These are phyloP conservation scores for Psilopogon haemacephalus DNA, from an alignment of 2,113 vertebrate genomes.

Conservation along the genomic window DNA sequence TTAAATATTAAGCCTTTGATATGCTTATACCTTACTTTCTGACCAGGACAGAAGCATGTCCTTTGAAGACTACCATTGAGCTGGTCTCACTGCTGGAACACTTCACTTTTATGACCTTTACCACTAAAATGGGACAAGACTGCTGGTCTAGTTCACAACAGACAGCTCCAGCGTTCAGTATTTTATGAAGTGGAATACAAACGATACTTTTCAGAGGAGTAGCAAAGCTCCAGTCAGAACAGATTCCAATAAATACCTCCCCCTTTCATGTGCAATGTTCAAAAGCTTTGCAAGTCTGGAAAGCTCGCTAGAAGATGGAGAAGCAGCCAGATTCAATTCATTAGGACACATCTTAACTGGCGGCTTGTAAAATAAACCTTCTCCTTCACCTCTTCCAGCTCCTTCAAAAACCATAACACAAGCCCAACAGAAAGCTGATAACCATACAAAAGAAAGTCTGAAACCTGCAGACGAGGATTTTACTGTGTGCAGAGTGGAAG, in stretches of 20 bases:
- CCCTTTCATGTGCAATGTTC: constrained; percentile 80
- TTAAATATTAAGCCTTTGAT: constrained; percentile 76
- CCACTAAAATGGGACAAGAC: constrained; percentile 76
- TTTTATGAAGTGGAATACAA: constrained; percentile 79
- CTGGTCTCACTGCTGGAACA: constrained; percentile 82
- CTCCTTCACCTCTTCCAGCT: not conserved
- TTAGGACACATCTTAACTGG: constrained; percentile 43
- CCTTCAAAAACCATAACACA: constrained; percentile 39
- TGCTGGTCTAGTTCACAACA: constrained; percentile 71
- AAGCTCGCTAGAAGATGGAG: constrained; percentile 69
- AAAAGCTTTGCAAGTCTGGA: constrained; percentile 79
- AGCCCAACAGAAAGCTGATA: constrained; percentile 43
- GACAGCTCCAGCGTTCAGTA: constrained; percentile 65
- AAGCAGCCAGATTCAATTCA: constrained; percentile 69
- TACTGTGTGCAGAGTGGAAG: constrained; percentile 9
- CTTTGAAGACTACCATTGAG: constrained; percentile 78
- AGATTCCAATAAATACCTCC: constrained; percentile 77
- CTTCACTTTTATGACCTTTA: constrained; percentile 84
- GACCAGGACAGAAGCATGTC: constrained; percentile 60
- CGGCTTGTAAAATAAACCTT: constrained; percentile 57
- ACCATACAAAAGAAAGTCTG: constrained; percentile 19
- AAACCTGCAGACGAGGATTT: constrained; percentile 48
- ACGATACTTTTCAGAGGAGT: constrained; percentile 66
- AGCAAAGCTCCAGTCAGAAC: constrained; percentile 70
- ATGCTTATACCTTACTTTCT: constrained; percentile 62